A percentile compares a stretch with the other conserved stretches of the same genome.
These are phyloP conservation scores for Bruchidius siliquastri DNA, from an alignment of 2,888 invertebrate genomes.

Conservation along the genomic window DNA sequence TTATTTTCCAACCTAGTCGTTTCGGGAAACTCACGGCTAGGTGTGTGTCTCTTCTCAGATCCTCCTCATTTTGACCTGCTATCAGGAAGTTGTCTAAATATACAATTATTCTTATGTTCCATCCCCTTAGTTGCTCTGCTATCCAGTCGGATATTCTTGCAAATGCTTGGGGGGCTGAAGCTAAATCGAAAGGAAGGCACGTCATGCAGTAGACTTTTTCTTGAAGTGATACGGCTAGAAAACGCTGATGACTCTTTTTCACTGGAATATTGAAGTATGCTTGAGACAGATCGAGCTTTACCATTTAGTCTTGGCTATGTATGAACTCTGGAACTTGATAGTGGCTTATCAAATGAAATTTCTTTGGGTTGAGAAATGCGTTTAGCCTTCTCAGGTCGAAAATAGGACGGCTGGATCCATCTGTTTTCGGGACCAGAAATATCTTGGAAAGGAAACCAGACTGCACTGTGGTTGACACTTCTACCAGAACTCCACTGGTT, in stretches of 20 bases:
- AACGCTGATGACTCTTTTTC: slow-evolving; percentile 12
- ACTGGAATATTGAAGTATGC: slow-evolving; percentile 13
- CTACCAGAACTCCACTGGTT: background rate
- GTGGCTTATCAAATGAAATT: slow-evolving; percentile 1
- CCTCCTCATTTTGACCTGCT: slow-evolving; percentile 5
- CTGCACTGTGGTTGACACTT: slow-evolving; percentile 9
- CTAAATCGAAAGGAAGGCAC: slow-evolving; percentile 27
- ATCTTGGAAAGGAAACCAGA: background rate
- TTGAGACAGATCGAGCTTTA: slow-evolving; percentile 22
- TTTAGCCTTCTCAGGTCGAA: slow-evolving; percentile 14
- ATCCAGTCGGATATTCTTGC: slow-evolving; percentile 26
- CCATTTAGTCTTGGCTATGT: slow-evolving; percentile 17
- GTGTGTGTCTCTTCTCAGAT: background rate
- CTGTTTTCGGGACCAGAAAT: background rate
- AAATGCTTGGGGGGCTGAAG: slow-evolving; percentile 26
- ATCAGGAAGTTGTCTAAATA: slow-evolving; percentile 20
- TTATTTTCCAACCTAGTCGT: background rate
- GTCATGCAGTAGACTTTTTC: slow-evolving; percentile 16
- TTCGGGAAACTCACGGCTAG: background rate
- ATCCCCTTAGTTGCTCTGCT: slow-evolving; percentile 17
- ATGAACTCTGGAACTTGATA: slow-evolving; percentile 21
- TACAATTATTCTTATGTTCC: slow-evolving; percentile 25
- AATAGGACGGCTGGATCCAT: slow-evolving; percentile 11
- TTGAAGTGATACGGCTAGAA: slow-evolving; percentile 11
- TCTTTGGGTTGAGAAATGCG: background rate